Percentiles rank a stretch among this genome's conserved stretches.
Evolutionary conservation across 2,797 vertebrate genomes (phyloP).

Genomic region (Mycteria americana): DNA sequence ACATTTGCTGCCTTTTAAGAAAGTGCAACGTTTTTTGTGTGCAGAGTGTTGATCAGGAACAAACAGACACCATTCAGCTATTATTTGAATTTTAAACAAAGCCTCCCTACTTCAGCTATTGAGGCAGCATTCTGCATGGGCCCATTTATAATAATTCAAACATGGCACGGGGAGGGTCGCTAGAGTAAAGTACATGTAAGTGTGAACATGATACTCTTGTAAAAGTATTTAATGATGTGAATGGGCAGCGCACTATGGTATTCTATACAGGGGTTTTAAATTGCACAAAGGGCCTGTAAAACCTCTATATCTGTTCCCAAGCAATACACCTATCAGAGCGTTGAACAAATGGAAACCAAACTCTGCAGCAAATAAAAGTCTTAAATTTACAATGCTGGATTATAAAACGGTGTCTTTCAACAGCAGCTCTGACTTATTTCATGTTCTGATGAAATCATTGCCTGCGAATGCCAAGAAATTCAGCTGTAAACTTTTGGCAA

Average conservation of each 20-base stretch:
- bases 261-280: conserved; percentile 32
- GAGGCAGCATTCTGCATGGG: conserved; percentile 12
- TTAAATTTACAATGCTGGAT: conserved; percentile 48
- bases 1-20: conserved; percentile 75
- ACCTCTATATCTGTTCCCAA: conserved; percentile 57
- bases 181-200: conserved; percentile 1
- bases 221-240: conserved; percentile 60
- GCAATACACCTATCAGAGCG: conserved; percentile 45
- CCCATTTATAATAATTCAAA: conserved; percentile 57
- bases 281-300: conserved; percentile 60
- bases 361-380: conserved; percentile 51
- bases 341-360: conserved; percentile 56
- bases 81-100: conserved; percentile 75
- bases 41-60: conserved; percentile 81
- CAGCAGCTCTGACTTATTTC: conserved; percentile 56
- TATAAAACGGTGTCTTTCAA: conserved; percentile 56
- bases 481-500: conserved; percentile 70
- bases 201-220: conserved; percentile 44
- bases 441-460: conserved; percentile 66
- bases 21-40: conserved; percentile 65
- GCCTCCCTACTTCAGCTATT: conserved; percentile 33
- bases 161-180: background rate
- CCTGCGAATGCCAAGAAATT: conserved; percentile 61
- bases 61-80: conserved; percentile 77
- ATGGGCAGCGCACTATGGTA: background rate